These are phyloP conservation scores for Lordiphosa fenestrarum DNA, from an alignment of 2,888 invertebrate species.

Conservation along the genomic window DNA sequence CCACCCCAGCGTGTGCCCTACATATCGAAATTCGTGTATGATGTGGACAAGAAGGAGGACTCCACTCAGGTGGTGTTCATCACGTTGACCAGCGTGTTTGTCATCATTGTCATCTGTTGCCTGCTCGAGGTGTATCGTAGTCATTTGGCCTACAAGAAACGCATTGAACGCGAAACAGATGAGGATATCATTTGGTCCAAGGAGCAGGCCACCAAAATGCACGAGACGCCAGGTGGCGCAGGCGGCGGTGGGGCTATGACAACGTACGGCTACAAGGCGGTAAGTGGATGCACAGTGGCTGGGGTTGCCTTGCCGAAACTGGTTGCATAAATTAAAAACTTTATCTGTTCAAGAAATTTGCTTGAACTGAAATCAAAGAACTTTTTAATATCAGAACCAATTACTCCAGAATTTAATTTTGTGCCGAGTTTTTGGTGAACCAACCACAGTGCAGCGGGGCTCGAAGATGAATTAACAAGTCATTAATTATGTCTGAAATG, in stretches of 20 bases:
- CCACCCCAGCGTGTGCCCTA: slow-evolving; percentile 89
- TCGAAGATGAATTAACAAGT: slow-evolving; percentile 8
- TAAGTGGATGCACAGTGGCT: slow-evolving; percentile 62
- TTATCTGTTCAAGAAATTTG: no score
- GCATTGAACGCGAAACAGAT: slow-evolving; percentile 88
- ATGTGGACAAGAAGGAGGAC: slow-evolving; percentile 89
- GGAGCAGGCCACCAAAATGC: slow-evolving; percentile 86
- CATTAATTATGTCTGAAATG: slow-evolving; percentile 11
- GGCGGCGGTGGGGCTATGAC: slow-evolving; percentile 44
- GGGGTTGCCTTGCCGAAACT: not conserved
- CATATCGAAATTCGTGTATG: slow-evolving; percentile 86
- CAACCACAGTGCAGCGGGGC: not conserved
- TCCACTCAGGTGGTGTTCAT: slow-evolving; percentile 91
- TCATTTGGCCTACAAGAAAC: slow-evolving; percentile 86
- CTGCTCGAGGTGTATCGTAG: slow-evolving; percentile 89
- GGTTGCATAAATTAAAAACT: no score
- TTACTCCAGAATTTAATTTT: no score
- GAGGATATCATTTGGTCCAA: slow-evolving; percentile 87
- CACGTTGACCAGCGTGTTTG: slow-evolving; percentile 87
- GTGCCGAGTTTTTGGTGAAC: no score
- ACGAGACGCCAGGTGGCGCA: slow-evolving; percentile 82
- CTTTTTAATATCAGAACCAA: no score
- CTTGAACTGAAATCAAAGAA: no score
- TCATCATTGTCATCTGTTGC: slow-evolving; percentile 85
- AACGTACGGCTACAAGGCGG: slow-evolving; percentile 82